Percentiles rank a stretch among this genome's conserved stretches.
phyloP scores from a whole-genome alignment of 2,797 vertebrate genomes.

The Selene dorsalis region DNA sequence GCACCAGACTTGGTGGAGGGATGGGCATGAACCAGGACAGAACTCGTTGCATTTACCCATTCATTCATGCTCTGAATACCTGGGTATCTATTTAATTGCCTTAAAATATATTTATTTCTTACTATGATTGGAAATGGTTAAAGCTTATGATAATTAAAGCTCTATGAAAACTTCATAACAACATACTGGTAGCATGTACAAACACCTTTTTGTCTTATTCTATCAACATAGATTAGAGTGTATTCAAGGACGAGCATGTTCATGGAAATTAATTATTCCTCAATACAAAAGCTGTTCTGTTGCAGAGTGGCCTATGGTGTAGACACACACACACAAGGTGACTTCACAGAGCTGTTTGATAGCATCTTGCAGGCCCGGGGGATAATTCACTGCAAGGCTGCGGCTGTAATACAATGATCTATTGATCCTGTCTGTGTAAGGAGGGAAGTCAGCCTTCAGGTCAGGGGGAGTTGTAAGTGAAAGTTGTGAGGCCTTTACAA shows the following conservation, averaged over 20 bases:
- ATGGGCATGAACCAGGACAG: no score
- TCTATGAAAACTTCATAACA: neutral
- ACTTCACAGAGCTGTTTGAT: constrained; percentile 59
- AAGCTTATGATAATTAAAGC: neutral
- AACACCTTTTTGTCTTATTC: neutral
- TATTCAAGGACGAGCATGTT: constrained; percentile 32
- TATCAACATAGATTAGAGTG: neutral
- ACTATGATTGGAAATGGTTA: neutral
- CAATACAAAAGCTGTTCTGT: constrained; percentile 40
- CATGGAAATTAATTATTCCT: constrained; percentile 39
- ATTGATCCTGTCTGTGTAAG: constrained; percentile 48
- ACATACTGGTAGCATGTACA: constrained; percentile 2
- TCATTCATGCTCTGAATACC: no score
- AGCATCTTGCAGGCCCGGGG: constrained; percentile 46
- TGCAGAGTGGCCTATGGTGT: neutral
- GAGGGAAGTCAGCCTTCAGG: constrained; percentile 22
- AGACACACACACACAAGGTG: constrained; percentile 49
- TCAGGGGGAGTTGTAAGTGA: constrained; percentile 6
- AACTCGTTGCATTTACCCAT: no score
- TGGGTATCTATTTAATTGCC: no score
- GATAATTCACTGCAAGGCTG: constrained; percentile 54
- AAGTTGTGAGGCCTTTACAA: constrained; percentile 20
- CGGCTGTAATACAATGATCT: constrained; percentile 49
- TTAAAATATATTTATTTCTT: neutral
- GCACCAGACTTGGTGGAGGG: no score